Evolutionary conservation across 2,797 vertebrate genomes (phyloP).

Genomic region (Gymnoscopelus braueri): DNA sequence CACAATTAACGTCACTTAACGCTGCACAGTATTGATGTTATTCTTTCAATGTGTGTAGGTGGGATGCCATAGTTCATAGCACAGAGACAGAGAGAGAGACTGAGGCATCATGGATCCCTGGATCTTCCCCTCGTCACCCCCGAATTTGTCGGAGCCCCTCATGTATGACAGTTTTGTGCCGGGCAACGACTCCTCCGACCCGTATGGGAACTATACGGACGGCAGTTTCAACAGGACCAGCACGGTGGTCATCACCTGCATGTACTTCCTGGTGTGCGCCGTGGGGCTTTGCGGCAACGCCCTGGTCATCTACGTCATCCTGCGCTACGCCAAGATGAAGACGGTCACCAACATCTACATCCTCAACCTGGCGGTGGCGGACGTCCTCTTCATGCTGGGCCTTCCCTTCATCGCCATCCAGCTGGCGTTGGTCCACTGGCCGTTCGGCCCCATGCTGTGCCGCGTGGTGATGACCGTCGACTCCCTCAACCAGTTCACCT

Average conservation of each 20-base stretch:
- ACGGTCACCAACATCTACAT: constrained; percentile 99
- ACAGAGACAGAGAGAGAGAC: constrained; percentile 26
- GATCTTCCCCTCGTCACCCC: constrained; percentile 75
- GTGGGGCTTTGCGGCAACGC: constrained; percentile 93
- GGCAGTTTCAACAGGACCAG: constrained; percentile 86
- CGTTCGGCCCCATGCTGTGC: constrained; percentile 93
- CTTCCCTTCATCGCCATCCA: constrained; percentile 96
- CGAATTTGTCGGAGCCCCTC: constrained; percentile 76
- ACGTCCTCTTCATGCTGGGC: constrained; percentile 96
- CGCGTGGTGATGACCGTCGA: constrained; percentile 95
- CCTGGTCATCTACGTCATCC: constrained; percentile 95
- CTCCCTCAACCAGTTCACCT: constrained; percentile 97
- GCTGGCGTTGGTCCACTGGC: constrained; percentile 94
- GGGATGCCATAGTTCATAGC: constrained; percentile 46
- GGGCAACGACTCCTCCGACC: constrained; percentile 76
- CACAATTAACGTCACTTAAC: not conserved
- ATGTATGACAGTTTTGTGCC: constrained; percentile 75
- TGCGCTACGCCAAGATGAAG: constrained; percentile 98
- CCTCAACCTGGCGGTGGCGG: constrained; percentile 95
- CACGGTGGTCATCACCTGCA: constrained; percentile 91
- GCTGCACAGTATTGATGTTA: constrained; percentile 15
- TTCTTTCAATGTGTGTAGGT: constrained; percentile 52
- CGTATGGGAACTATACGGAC: constrained; percentile 68
- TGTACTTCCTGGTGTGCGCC: constrained; percentile 94
- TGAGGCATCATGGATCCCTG: constrained; percentile 73